Conservation (phyloP, 2,797 vertebrate genomes). For the Acrocephalus scirpaceus region DNA sequence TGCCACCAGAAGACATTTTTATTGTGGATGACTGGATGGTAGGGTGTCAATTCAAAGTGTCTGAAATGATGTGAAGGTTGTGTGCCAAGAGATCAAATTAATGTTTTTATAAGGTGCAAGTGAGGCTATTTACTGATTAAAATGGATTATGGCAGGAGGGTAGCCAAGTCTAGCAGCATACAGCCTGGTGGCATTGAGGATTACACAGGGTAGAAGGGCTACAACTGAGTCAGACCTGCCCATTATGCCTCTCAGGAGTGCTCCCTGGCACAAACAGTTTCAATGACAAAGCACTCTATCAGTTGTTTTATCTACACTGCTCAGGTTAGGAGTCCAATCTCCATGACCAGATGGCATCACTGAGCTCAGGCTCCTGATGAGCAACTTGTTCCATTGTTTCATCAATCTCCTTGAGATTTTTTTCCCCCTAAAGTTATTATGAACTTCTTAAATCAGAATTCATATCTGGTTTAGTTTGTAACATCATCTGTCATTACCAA, state of each 20-base stretch:
- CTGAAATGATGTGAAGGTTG: not conserved
- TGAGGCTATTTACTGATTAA: not conserved
- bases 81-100: not conserved
- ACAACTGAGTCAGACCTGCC: not conserved
- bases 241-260: not conserved
- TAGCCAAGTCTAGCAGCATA: not conserved
- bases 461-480: not conserved
- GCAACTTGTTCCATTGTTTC: not conserved
- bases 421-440: not conserved
- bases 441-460: not conserved
- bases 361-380: not conserved
- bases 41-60: rapidly evolving
- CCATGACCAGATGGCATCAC: not conserved
- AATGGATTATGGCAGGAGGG: not conserved
- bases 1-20: not conserved
- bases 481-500: not conserved
- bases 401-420: not conserved
- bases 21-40: not conserved
- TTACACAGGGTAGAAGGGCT: not conserved
- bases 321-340: not conserved
- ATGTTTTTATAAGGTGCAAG: not conserved
- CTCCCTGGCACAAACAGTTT: not conserved
- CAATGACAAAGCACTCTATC: no score
- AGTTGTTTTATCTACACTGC: not conserved
- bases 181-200: not conserved